Percentiles rank a stretch among this genome's conserved stretches.
These are phyloP conservation scores for Python bivittatus DNA, from an alignment of 2,113 vertebrate species.

Conservation along the genomic window DNA sequence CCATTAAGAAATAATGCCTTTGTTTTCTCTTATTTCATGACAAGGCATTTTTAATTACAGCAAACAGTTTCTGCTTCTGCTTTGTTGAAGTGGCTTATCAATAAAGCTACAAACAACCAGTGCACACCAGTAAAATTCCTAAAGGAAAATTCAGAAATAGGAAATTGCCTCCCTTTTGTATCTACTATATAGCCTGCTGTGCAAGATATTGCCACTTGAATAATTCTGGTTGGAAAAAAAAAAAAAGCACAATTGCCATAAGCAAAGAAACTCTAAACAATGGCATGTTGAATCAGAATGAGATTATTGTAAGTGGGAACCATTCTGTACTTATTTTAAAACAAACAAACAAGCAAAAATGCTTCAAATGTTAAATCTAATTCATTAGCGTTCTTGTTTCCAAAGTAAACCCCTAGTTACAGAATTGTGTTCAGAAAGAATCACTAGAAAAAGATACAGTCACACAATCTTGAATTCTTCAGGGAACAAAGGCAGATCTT, in stretches of 20 bases:
- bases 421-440: background rate
- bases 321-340: background rate
- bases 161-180: slow-evolving; percentile 34
- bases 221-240: slow-evolving; percentile 36
- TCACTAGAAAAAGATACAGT: background rate
- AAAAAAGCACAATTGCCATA: slow-evolving; percentile 27
- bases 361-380: background rate
- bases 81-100: background rate
- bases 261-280: slow-evolving; percentile 26
- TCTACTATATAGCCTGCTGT: slow-evolving; percentile 37
- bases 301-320: background rate
- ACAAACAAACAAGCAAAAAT: background rate
- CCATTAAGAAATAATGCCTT: slow-evolving; percentile 31
- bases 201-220: slow-evolving; percentile 41
- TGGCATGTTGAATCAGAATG: background rate
- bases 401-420: background rate
- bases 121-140: background rate
- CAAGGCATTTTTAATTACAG: slow-evolving; percentile 42
- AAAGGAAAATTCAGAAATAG: slow-evolving; percentile 13
- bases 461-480: background rate
- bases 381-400: background rate
- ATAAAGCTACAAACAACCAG: slow-evolving; percentile 29
- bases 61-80: slow-evolving; percentile 8
- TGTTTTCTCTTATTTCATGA: slow-evolving; percentile 29
- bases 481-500: background rate